Evolutionary conservation across 1,140 invertebrate species (phyloP), one percentile per base, ranked within the genome.

Genomic region (Lepidurus apus): DNA sequence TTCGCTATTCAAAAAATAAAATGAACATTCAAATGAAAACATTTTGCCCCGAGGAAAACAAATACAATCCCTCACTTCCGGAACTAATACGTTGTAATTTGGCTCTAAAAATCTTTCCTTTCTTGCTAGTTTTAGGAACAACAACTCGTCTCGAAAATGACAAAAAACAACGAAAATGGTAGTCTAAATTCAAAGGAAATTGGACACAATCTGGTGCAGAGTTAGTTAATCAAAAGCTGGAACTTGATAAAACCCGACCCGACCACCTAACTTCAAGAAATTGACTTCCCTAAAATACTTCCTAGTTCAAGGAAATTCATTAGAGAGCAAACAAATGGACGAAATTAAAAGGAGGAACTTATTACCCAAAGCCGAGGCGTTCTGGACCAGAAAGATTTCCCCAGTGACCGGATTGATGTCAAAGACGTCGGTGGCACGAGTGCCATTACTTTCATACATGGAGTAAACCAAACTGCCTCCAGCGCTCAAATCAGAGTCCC

Each of bases 391-490:
- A 77, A 87, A 89, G 17, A 95, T 85, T 75, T 90, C 88, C 9
- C 93, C 93, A n/a, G 89, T 91, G 73, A 87, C 87, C 43, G 88
- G 85, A 81, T 93, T 90, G 2, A 94, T 88, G 42, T 87, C 86
- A 83, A 94, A 91, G 13, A 91, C 82, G 17, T 90, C 87, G 77
- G 87, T 87, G 1, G 89, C 86, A 77, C 88, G 87, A 34, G 87
- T 85, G 73, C 87, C 87, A 78, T 88, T 87, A 11, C 87, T 88
- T 79, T 92, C 91, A 81, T 93, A 90, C 45, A 94, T 88, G 17
- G 89, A 88, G 84, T 95, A 96, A 76, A 88, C 86, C 17, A 96
- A 87, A 79, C 87, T 86, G 3, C 90, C 89, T 82, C 91, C 88
- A 42, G 89, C 87, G 42, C 89, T 90, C 44, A 89, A 88, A 85